Evolutionary conservation across 2,797 vertebrate genomes (phyloP).

Genomic region (Bryconaethiops microstoma): DNA sequence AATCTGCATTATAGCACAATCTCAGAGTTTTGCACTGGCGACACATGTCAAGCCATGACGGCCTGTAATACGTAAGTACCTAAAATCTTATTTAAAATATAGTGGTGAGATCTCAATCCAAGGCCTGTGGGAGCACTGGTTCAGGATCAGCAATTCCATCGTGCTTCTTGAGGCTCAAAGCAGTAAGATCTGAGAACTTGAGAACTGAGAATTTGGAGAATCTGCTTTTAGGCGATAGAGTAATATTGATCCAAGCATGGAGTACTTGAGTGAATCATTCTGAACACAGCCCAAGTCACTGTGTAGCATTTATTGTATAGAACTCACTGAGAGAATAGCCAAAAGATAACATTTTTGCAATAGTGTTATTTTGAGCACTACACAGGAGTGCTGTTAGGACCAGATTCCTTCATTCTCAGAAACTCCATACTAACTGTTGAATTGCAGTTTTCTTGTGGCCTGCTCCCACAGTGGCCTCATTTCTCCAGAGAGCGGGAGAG

Average conservation of each 20-base stretch:
- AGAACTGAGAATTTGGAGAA: no score
- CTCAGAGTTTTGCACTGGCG: constrained; percentile 98
- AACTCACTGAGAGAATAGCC: no score
- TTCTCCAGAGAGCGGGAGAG: not conserved
- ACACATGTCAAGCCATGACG: constrained; percentile 97
- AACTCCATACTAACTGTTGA: not conserved
- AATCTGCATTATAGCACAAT: constrained; percentile 99
- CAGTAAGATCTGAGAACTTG: no score
- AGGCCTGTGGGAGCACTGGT: not conserved
- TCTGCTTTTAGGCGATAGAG: not conserved
- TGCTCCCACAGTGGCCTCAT: not conserved
- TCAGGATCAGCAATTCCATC: no score
- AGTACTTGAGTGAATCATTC: no score
- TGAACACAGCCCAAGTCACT: no score
- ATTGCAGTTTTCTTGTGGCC: not conserved
- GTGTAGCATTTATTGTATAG: no score
- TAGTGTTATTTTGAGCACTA: not conserved
- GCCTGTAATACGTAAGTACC: constrained; percentile 95
- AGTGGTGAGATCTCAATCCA: not conserved
- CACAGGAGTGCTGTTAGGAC: not conserved
- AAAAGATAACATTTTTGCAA: no score
- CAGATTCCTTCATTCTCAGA: not conserved
- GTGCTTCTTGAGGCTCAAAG: no score
- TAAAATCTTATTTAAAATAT: constrained; percentile 9
- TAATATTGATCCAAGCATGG: not conserved